Evolutionary conservation across 2,888 invertebrate genomes (phyloP).

Genomic region (Abscondita cerata): DNA sequence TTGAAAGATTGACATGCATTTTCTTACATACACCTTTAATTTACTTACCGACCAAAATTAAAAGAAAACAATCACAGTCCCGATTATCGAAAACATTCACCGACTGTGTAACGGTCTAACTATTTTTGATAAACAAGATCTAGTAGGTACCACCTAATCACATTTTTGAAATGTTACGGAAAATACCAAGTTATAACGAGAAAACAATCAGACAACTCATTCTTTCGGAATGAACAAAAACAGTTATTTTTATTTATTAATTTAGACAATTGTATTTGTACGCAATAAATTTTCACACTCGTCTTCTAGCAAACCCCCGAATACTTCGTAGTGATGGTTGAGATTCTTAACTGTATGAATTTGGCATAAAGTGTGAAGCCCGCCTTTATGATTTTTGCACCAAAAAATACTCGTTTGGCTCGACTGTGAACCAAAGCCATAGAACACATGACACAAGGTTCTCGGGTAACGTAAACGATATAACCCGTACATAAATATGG

Average conservation of each 20-base stretch:
- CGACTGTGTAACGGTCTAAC: no score
- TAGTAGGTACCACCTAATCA: no score
- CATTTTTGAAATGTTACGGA: no score
- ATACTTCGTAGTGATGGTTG: conserved; percentile 94
- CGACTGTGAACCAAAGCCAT: conserved; percentile 96
- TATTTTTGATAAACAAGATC: no score
- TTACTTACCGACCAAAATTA: no score
- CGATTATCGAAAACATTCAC: no score
- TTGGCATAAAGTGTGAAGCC: conserved; percentile 73
- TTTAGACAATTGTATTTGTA: not conserved
- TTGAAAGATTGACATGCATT: no score
- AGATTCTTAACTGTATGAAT: conserved; percentile 79
- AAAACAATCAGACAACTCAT: no score
- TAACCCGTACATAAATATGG: conserved; percentile 90
- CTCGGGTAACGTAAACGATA: conserved; percentile 80
- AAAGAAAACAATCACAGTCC: no score
- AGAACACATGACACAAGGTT: conserved; percentile 94
- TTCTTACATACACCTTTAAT: no score
- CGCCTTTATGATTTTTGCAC: conserved; percentile 68
- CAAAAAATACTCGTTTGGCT: conserved; percentile 81
- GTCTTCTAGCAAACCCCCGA: conserved; percentile 65
- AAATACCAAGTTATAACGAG: no score
- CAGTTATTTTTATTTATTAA: not conserved
- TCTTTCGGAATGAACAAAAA: not conserved
- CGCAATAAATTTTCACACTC: conserved; percentile 48